Base-by-base conservation (phyloP, 2,113 vertebrate species). In the Lontra canadensis region DNA sequence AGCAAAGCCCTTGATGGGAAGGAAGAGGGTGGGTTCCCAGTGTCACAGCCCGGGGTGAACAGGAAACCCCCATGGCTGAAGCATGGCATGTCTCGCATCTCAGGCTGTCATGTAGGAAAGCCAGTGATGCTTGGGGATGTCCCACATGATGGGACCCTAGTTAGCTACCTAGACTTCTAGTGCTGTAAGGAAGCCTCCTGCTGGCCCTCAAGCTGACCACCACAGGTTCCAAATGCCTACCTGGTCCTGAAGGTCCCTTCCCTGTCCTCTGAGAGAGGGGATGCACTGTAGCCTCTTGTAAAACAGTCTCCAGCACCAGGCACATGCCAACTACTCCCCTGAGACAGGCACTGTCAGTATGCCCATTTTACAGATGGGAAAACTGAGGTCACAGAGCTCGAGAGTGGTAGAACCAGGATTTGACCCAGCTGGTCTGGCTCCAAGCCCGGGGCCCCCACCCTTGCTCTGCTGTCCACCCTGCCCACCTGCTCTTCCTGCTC, bases 71-170 rank as follows among this genome's bases (percentile, higher is more conserved):
- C 9, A 4, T 1, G 31, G 67, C 29, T 7, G 1, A 34, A 74
- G 79, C 29, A 20, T 0, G 1, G 59, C 26, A 44, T 0, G 0
- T 3, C 21, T 29, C 52, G 65, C 0, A 0, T 3, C 21, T 29
- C 67, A 73, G 65, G 73, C 2, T 4, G 1, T 10, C 42, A 23
- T 13, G 36, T 15, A 0, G 1, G 61, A 65, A 85, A 74, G 52
- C 69, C 82, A 17, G 63, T 6, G 59, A 7, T n/a, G 44, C 2
- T 0, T 2, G 34, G 39, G 21, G 26, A 39, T 8, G 17, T 29
- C 44, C 29, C 52, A 88, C 47, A 11, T 21, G 31, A 76, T 3
- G 20, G 26, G 42, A 13, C 17, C 57, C 26, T 17, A 11, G 9
- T 69, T 63, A 31, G 9, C 76, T 63, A 31, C 42, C 9, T 3